Conservation (phyloP, 2,113 vertebrate species). For the Sebastes schlegelii region DNA sequence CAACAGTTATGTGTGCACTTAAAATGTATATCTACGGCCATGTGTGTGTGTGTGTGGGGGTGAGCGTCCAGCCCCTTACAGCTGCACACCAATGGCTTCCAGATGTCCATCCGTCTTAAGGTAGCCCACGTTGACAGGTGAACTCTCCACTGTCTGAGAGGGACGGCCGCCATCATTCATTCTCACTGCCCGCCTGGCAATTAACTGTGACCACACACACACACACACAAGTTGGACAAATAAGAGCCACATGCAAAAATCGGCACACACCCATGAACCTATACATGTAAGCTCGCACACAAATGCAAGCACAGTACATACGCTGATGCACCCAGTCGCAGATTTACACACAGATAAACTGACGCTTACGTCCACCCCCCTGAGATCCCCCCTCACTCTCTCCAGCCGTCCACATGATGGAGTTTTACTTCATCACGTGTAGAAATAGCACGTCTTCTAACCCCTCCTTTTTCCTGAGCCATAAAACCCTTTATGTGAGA, state of each 20-base stretch:
- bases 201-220: slow-evolving; percentile 69
- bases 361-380: neutral
- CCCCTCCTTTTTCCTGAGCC: slow-evolving; percentile 18
- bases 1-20: slow-evolving; percentile 66
- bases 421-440: slow-evolving; percentile 59
- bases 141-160: slow-evolving; percentile 78
- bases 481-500: slow-evolving; percentile 78
- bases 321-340: slow-evolving; percentile 15
- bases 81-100: slow-evolving; percentile 75
- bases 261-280: slow-evolving; percentile 14
- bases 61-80: slow-evolving; percentile 53
- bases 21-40: slow-evolving; percentile 56
- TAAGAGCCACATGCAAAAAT: slow-evolving; percentile 42
- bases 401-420: slow-evolving; percentile 20
- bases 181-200: slow-evolving; percentile 47
- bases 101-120: slow-evolving; percentile 82
- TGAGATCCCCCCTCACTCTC: neutral
- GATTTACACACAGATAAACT: slow-evolving; percentile 30
- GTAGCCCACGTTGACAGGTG: slow-evolving; percentile 78
- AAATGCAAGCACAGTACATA: neutral
- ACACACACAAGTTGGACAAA: slow-evolving; percentile 45
- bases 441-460: slow-evolving; percentile 29
- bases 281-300: slow-evolving; percentile 17
- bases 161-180: slow-evolving; percentile 68
- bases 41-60: slow-evolving; percentile 15